Evolutionary conservation across 1,140 invertebrate species (phyloP).

Genomic region (Leguminivora glycinivorella): DNA sequence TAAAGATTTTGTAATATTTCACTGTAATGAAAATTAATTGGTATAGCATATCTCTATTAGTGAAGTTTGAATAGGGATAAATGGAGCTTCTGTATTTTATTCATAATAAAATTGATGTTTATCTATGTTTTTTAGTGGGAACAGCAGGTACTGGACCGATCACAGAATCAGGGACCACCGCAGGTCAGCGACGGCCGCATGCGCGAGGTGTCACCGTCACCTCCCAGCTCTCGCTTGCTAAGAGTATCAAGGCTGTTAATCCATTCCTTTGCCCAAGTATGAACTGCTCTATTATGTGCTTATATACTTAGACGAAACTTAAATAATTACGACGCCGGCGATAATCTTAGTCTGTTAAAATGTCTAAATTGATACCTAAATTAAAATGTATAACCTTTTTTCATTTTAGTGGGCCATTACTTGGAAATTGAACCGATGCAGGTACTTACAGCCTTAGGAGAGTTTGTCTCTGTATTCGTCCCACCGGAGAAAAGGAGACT

Average conservation of each 20-base stretch:
- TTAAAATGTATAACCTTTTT: background rate
- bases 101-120: background rate
- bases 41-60: too few species aligned
- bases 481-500: constrained; percentile 62
- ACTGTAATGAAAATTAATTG: too few species aligned
- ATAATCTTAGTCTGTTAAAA: too few species aligned
- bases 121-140: constrained; percentile 32
- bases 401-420: constrained; percentile 70
- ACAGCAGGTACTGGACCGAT: constrained; percentile 35
- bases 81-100: too few species aligned
- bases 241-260: constrained; percentile 37
- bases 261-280: constrained; percentile 59
- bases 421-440: constrained; percentile 79
- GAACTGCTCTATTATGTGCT: constrained; percentile 29
- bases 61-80: too few species aligned
- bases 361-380: too few species aligned
- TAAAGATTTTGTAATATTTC: constrained; percentile 29
- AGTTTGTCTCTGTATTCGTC: constrained; percentile 77
- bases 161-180: constrained; percentile 42
- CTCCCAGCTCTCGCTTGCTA: constrained; percentile 37
- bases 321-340: too few species aligned
- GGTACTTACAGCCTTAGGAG: constrained; percentile 79
- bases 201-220: constrained; percentile 58
- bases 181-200: constrained; percentile 38
- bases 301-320: too few species aligned